Conservation (phyloP, 1,140 invertebrate genomes). For the Papilio aristodemus region DNA sequence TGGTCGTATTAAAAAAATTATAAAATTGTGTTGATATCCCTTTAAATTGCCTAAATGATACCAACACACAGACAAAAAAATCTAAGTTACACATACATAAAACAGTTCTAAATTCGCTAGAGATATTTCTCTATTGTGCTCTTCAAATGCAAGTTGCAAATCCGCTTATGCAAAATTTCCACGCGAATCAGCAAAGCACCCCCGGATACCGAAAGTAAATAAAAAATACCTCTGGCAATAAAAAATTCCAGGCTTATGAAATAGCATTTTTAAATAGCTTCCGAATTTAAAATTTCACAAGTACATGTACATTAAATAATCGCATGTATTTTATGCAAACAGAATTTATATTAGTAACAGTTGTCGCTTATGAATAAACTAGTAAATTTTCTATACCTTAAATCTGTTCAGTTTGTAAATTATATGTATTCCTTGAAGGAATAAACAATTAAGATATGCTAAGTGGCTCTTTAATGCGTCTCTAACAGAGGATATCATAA, state of each 20-base stretch:
- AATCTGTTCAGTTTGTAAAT: neutral
- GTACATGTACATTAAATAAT: neutral
- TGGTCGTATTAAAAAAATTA: conserved; percentile 6
- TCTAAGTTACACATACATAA: neutral
- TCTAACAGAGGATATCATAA: neutral
- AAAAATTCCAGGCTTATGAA: neutral
- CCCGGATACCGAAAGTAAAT: conserved; percentile 5
- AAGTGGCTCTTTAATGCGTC: neutral
- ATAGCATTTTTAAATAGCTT: conserved; percentile 9
- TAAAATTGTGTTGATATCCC: neutral
- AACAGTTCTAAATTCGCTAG: conserved; percentile 11
- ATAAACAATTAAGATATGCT: neutral
- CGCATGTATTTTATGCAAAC: neutral
- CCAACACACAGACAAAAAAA: neutral
- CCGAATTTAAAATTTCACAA: neutral
- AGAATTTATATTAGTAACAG: neutral
- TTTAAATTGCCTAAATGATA: no score
- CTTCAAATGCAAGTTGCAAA: conserved; percentile 29
- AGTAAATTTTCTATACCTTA: neutral
- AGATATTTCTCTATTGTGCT: conserved; percentile 24
- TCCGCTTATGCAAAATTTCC: conserved; percentile 33
- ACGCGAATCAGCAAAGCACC: conserved; percentile 2
- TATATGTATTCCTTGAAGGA: neutral
- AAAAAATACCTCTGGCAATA: conserved; percentile 11
- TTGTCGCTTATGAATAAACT: no score